These are phyloP conservation scores for Melanotaenia trifasciata DNA, from an alignment of 2,797 vertebrate species.

Conservation along the genomic window DNA sequence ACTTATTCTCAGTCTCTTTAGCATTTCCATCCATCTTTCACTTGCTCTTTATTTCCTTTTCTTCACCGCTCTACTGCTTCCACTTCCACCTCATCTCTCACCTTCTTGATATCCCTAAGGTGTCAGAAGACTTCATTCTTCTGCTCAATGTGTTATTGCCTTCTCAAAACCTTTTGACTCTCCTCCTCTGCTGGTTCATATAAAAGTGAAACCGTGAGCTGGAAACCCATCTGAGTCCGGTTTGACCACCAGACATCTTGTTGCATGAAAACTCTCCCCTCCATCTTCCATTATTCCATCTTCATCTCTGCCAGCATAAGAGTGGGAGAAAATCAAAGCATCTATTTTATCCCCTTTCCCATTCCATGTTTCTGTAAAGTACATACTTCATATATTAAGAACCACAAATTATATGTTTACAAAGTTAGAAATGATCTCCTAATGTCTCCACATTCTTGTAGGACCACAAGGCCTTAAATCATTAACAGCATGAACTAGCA, in stretches of 20 bases:
- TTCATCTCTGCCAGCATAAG: conserved; percentile 15
- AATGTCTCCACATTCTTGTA: conserved; percentile 20
- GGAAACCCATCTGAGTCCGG: conserved; percentile 19
- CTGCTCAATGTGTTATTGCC: conserved; percentile 2
- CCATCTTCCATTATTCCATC: conserved; percentile 13
- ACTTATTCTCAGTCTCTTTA: conserved; percentile 35
- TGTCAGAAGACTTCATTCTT: conserved; percentile 15
- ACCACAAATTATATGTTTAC: conserved; percentile 28
- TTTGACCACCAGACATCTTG: conserved; percentile 17
- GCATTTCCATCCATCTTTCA: conserved; percentile 41
- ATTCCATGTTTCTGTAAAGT: conserved; percentile 17
- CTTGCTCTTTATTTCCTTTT: conserved; percentile 13
- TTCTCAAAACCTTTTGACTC: conserved; percentile 40
- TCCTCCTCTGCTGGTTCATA: conserved; percentile 28
- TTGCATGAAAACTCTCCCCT: conserved; percentile 4
- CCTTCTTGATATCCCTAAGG: conserved; percentile 19
- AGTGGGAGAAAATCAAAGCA: conserved; percentile 32
- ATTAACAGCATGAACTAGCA: conserved; percentile 21
- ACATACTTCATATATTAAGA: conserved; percentile 5
- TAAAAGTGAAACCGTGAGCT: conserved; percentile 44
- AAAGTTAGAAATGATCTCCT: conserved; percentile 37
- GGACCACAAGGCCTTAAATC: conserved; percentile 43
- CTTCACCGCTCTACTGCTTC: background rate
- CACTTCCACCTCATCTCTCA: background rate
- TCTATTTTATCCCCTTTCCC: conserved; percentile 9